Conservation (phyloP, 2,113 vertebrate species). For the Ellobius talpinus region DNA sequence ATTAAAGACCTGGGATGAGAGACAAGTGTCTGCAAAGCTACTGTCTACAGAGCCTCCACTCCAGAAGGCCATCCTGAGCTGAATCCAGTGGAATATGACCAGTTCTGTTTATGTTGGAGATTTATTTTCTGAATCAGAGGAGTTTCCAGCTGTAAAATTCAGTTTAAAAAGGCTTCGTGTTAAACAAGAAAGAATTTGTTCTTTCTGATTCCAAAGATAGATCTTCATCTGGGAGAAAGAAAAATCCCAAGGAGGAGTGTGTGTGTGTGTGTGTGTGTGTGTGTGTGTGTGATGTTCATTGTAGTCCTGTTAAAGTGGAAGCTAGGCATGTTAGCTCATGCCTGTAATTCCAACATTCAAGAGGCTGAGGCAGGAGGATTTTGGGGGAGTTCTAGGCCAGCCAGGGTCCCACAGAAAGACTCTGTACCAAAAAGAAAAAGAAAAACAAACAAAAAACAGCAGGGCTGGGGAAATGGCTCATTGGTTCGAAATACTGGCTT, state of each 20-base stretch:
- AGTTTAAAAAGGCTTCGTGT: neutral
- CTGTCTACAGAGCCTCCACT: constrained; percentile 29
- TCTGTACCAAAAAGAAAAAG: neutral
- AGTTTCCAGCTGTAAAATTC: constrained; percentile 46
- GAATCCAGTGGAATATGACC: constrained; percentile 14
- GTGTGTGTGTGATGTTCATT: neutral
- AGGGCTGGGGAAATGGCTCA: neutral
- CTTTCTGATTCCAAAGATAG: constrained; percentile 31
- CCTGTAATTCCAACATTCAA: neutral
- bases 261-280: neutral
- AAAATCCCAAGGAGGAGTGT: neutral
- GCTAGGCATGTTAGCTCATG: neutral
- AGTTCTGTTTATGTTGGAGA: constrained; percentile 29
- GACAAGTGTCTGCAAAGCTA: constrained; percentile 23
- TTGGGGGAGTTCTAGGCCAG: neutral
- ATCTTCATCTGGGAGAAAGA: neutral
- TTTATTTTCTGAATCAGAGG: constrained; percentile 53
- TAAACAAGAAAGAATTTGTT: constrained; percentile 16
- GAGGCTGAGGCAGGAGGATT: neutral
- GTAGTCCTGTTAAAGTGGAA: neutral
- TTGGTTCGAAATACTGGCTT: neutral
- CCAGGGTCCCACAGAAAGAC: neutral
- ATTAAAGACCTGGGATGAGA: neutral
- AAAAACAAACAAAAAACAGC: neutral
- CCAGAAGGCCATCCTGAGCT: neutral